Conservation (phyloP, 2,113 vertebrate species). For the Neomonachus schauinslandi region DNA sequence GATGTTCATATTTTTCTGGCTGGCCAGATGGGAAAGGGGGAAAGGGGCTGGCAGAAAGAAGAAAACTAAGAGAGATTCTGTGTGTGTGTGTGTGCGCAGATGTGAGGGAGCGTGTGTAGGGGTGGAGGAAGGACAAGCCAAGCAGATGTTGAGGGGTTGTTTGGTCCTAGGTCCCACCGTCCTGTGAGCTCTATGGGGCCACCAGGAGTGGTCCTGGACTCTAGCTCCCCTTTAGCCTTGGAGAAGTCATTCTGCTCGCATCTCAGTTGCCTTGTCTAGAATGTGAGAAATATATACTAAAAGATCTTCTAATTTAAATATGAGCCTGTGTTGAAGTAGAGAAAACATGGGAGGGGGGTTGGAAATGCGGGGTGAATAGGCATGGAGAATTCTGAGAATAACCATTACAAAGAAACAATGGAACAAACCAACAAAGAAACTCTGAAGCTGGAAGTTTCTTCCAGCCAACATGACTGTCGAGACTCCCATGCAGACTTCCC, state of each 20-base stretch:
- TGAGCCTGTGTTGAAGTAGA: neutral
- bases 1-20: neutral
- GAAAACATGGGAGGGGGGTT: neutral
- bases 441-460: neutral
- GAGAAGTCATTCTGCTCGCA: neutral
- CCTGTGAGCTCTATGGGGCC: neutral
- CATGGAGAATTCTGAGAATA: neutral
- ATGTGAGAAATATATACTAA: neutral
- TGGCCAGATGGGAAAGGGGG: neutral
- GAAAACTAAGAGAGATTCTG: neutral
- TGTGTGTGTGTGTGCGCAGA: neutral
- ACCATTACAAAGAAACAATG: neutral
- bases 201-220: neutral
- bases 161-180: neutral
- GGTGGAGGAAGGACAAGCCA: neutral
- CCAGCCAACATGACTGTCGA: neutral
- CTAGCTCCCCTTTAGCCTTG: neutral
- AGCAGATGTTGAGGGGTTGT: neutral
- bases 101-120: neutral
- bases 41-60: neutral
- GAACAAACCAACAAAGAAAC: neutral
- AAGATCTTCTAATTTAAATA: slow-evolving; percentile 4
- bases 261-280: neutral
- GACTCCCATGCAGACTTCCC: neutral
- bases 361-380: neutral